Evolutionary conservation across 2,888 invertebrate species (phyloP), one percentile per base, ranked within the genome.

Genomic region (Cheilosia variabilis): DNA sequence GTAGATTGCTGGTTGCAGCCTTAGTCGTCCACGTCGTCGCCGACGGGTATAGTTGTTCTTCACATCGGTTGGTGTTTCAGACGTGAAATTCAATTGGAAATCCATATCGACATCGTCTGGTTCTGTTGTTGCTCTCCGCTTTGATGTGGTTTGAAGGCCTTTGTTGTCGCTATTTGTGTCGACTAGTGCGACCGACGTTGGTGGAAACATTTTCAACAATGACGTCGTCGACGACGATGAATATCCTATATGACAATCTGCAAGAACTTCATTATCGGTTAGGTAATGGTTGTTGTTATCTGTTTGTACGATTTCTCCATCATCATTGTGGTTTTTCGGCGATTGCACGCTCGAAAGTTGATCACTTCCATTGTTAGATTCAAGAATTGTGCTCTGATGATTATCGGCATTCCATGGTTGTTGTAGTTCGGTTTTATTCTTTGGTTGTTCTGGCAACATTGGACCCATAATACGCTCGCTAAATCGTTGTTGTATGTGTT

Each of bases 1-100:
- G 13, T 47, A 17, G 47, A n/a, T 68, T 10, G 1, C 41, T 19
- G 60, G 6, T 9, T 45, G 52, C 2, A 50, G 10, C 90, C 92
- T 92, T 92, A 92, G 92, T 27, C 92, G 90, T 19, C 92, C 92
- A 78, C 92, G 91, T 76, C 92, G 88, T n/a, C 92, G 90, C 71
- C 91, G 90, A 87, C 91, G 91, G 75, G 91, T 91, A 81, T 91
- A 91, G 89, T 91, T 88, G 65, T 88, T 78, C 5, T 75, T 75
- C 15, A 86, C 76, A 71, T 76, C 76, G 15, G 15, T 37, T 22
- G 52, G 34, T 68, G 34, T 60, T 60, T 75, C 75, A 47, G 63
- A 0, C 17, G 53, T 66, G 47, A 45, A 63, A 50, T 75, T 60
- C 27, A 84, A 63, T 41, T 65, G 58, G 31, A 63, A 45, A 19